phyloP scores from a whole-genome alignment of 1,140 invertebrate genomes.

The Trachymyrmex septentrionalis region DNA sequence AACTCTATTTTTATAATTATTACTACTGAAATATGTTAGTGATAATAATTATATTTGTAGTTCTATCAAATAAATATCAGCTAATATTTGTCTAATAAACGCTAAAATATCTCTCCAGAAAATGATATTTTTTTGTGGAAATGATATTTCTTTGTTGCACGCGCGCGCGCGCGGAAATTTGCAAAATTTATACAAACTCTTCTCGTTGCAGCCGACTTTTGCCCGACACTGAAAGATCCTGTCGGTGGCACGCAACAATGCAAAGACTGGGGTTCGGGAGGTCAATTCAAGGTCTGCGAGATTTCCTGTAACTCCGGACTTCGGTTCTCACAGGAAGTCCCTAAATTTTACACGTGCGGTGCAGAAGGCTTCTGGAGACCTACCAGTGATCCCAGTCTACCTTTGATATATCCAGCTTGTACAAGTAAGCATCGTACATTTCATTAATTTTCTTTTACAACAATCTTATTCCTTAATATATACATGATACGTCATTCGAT shows the following conservation, averaged over 20 bases:
- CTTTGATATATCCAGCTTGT: constrained; percentile 96
- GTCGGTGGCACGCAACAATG: constrained; percentile 96
- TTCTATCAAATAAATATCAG: neutral
- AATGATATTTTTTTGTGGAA: constrained; percentile 11
- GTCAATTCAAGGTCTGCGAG: constrained; percentile 97
- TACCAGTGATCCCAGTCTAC: constrained; percentile 91
- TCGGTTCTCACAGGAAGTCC: constrained; percentile 95
- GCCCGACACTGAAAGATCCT: constrained; percentile 94
- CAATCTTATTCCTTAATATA: neutral
- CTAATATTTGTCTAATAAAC: neutral
- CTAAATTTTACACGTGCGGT: constrained; percentile 98
- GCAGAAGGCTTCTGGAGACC: constrained; percentile 98
- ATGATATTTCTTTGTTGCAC: neutral
- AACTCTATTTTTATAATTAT: too few relatives aligned
- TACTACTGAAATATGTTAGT: too few relatives aligned
- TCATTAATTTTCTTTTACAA: neutral
- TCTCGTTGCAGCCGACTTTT: constrained; percentile 92
- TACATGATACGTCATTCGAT: too few relatives aligned
- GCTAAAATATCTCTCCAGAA: neutral
- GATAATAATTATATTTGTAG: too few relatives aligned
- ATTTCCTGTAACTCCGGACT: constrained; percentile 95
- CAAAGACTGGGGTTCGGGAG: constrained; percentile 97
- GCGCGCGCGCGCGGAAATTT: neutral
- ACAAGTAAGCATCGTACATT: constrained; percentile 88
- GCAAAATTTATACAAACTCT: constrained; percentile 1